Evolutionary conservation across 1,140 invertebrate genomes (phyloP), one percentile per base, ranked within the genome.

Genomic region (Cherax quadricarinatus): DNA sequence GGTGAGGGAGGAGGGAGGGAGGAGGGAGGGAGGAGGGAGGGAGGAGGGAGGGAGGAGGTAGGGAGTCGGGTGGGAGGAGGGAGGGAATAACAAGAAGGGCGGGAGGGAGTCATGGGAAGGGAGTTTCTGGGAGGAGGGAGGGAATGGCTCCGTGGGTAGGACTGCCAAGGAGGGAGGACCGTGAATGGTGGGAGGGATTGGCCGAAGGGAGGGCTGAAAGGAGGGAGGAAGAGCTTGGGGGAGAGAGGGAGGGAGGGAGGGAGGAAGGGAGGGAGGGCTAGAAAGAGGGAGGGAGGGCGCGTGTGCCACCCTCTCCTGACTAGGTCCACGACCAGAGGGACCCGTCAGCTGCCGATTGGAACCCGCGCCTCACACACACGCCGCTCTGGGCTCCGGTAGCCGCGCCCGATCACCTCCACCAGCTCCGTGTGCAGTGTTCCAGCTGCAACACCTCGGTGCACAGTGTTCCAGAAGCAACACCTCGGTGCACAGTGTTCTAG

Each of bases 331-430:
- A 75, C 30, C 53, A 49, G 48, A 7, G 86, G 75, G 18, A 48
- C 70, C n/a, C 70, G 30, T 53, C 86, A 87, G 86, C 86, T 87
- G 86, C 60, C 18, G 62, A 24, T 53, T 79, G 21, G 86, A 51
- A 88, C 75, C 75, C 75, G 51, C 51, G 4, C 75, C 51, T 21
- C 16, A 53, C 86, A 62, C 86, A 60, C 75, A 51, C 86, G 51
- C 75, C 73, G 73, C 86, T 49, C 78, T 41, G 1, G 1, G 83
- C 83, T 85, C 83, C 53, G 53, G 48, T 60, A 16, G 16, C 57
- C 57, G 9, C 9, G 16, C 57, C 14, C 16, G 5, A 24, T 73
- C 73, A 70, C 49, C 41, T 48, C 49, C 30, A 12, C 86, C 66
- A 24, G 12, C 24, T 48, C 49, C 48, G 73, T 57, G 70, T 57